These are phyloP conservation scores for Yponomeuta cagnagella DNA, from an alignment of 2,888 invertebrate genomes.

Conservation along the genomic window DNA sequence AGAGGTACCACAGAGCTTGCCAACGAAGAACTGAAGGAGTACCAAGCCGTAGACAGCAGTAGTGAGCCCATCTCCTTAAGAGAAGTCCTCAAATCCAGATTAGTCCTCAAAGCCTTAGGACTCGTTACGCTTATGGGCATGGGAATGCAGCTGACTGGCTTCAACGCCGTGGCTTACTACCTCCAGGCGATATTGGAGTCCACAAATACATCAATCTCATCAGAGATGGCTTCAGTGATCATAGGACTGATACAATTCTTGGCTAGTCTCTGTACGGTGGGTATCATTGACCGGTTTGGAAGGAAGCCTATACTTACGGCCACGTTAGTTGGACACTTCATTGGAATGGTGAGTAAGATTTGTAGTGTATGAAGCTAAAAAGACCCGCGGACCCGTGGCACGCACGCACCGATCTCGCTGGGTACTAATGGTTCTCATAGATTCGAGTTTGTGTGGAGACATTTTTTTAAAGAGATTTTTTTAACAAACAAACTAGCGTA, in stretches of 20 bases:
- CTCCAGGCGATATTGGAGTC: conserved; percentile 48
- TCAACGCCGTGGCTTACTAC: conserved; percentile 44
- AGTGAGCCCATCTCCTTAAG: background rate
- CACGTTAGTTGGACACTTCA: conserved; percentile 22
- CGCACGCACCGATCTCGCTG: background rate
- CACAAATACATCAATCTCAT: conserved; percentile 39
- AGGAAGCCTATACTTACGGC: conserved; percentile 13
- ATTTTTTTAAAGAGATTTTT: no score
- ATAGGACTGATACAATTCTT: conserved; percentile 45
- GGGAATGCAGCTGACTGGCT: conserved; percentile 37
- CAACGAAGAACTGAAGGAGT: conserved; percentile 14
- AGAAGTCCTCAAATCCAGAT: conserved; percentile 11
- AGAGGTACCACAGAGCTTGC: conserved; percentile 9
- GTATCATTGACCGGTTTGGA: conserved; percentile 10
- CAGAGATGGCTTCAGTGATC: conserved; percentile 43
- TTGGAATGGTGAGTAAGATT: conserved; percentile 36
- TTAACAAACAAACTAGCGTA: no score
- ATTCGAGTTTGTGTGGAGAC: no score
- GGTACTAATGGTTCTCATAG: background rate
- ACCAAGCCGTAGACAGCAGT: background rate
- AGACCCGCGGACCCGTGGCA: background rate
- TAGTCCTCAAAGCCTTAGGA: conserved; percentile 21
- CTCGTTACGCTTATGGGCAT: conserved; percentile 18
- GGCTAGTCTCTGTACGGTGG: conserved; percentile 33
- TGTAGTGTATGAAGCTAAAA: background rate